Base-by-base conservation (phyloP, 2,113 vertebrate genomes). In the Mustela lutreola region DNA sequence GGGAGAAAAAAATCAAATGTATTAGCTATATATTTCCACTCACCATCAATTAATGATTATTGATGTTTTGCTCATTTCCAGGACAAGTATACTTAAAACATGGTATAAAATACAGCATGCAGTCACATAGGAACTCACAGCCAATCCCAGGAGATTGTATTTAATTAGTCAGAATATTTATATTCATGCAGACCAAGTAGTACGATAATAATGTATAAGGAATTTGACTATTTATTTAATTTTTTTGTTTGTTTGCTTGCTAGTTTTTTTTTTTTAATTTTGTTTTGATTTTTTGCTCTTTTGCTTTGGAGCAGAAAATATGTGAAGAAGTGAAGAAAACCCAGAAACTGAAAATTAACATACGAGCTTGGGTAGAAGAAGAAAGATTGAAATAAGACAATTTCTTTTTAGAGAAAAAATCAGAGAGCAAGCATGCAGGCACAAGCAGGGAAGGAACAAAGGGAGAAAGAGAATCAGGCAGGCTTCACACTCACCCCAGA, bases 131-230 rank as follows among this genome's bases (percentile, higher is more conserved):
- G 2, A 60, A 26, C 56, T 36, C 21, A 60, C 21, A 45, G 28
- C 36, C 21, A 94, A 70, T 87, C 22, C 53, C 22, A 39, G 5
- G 12, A 93, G 33, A 78, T 12, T 22, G 4, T 33, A 26, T 0
- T 62, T 79, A 80, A 60, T 78, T 92, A 81, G 48, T 94, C n/a
- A 95, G 42, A 79, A 81, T 33, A 3, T 50, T 95, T 50, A 65
- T 42, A 21, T 78, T 58, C 78, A 82, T 63, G 2, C 26, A 88
- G 31, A 81, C 26, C 58, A 67, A 33, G 0, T 24, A 93, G 28
- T 12, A 96, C 33, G 19, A 6, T 85, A 62, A 56, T 60, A 89
- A 85, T 14, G 12, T n/a, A 91, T 16, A 76, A 89, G n/a, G 9
- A 48, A 89, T 73, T 76, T 58, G 36, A 65, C 76, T 91, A 75